Evolutionary conservation across 2,113 vertebrate species (phyloP).

Genomic region (Entomyzon cyanotis): DNA sequence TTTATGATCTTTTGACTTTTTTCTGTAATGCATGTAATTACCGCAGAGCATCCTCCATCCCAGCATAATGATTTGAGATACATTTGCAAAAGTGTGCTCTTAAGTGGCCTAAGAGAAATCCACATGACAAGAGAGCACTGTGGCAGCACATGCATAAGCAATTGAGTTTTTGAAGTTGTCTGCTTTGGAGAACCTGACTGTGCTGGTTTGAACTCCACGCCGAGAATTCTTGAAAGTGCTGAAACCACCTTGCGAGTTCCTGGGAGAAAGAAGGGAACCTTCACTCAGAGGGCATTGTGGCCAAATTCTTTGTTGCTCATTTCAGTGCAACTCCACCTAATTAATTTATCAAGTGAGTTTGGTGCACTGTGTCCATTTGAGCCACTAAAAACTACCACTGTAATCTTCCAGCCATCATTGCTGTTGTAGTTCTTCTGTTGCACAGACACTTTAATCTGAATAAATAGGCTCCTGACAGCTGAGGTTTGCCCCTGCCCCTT

Average conservation of each 20-base stretch:
- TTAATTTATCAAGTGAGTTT: not conserved
- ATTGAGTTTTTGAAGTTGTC: not conserved
- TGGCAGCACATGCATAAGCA: not conserved
- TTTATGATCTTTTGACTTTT: conserved; percentile 41
- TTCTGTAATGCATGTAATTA: conserved; percentile 47
- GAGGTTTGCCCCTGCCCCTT: not conserved
- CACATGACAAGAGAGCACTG: not conserved
- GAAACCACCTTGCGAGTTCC: not conserved
- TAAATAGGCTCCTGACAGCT: not conserved
- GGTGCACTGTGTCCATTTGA: not conserved
- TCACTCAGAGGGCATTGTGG: not conserved
- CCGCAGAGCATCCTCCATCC: conserved; percentile 4
- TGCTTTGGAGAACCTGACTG: not conserved
- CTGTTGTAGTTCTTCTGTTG: not conserved
- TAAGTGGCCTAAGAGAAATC: conserved; percentile 35
- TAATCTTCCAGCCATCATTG: not conserved
- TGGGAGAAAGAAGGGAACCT: not conserved
- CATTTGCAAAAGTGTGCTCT: conserved; percentile 7
- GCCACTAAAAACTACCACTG: not conserved
- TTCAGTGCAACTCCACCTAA: not conserved
- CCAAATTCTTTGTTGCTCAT: not conserved
- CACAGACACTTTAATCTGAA: not conserved
- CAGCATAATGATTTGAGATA: not conserved
- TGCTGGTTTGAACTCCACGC: not conserved
- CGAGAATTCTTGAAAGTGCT: not conserved